Percentiles rank a stretch among this genome's conserved stretches.
phyloP scores from a whole-genome alignment of 2,797 vertebrate species.

The Dipus sagitta region DNA sequence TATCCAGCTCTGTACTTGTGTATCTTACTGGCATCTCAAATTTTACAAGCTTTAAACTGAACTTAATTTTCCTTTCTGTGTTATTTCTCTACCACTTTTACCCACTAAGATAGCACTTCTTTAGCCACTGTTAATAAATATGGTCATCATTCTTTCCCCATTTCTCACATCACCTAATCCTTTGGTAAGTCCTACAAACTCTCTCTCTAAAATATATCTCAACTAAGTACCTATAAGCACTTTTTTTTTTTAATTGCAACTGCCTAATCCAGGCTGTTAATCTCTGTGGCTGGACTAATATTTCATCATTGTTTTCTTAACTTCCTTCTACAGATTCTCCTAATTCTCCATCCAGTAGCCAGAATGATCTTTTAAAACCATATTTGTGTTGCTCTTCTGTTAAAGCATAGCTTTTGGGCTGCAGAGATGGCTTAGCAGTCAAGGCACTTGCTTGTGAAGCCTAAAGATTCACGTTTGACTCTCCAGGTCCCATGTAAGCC shows the following conservation, averaged over 20 bases:
- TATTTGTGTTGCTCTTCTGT: constrained; percentile 33
- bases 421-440: too few species aligned
- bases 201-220: constrained; percentile 45
- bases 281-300: not conserved
- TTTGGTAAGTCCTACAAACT: constrained; percentile 16
- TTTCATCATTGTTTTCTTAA: constrained; percentile 20
- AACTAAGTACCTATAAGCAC: constrained; percentile 16
- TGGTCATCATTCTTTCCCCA: not conserved
- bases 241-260: constrained; percentile 53
- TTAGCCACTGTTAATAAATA: constrained; percentile 20
- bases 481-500: too few species aligned
- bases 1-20: not conserved
- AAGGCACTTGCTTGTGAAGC: too few species aligned
- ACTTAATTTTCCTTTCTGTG: constrained; percentile 19
- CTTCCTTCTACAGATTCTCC: constrained; percentile 37
- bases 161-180: constrained; percentile 11
- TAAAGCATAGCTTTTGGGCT: not conserved
- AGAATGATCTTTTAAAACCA: constrained; percentile 56
- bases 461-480: too few species aligned
- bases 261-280: constrained; percentile 7
- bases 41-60: constrained; percentile 41
- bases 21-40: not conserved
- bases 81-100: constrained; percentile 35
- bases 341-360: not conserved
- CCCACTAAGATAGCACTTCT: not conserved